Evolutionary conservation across 2,888 invertebrate species (phyloP).

Genomic region (Empis stercorea): DNA sequence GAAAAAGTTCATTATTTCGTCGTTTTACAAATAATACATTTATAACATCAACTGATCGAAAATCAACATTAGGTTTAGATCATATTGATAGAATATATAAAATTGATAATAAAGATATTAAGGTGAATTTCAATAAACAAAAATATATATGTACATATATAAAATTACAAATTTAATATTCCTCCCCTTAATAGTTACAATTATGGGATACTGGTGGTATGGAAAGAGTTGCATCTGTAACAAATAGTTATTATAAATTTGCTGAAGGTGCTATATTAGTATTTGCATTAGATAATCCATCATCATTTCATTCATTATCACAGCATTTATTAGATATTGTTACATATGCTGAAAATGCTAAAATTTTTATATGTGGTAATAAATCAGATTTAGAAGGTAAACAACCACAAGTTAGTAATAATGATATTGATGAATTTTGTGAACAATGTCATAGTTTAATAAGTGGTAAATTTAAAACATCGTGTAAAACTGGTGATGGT

Average conservation of each 20-base stretch:
- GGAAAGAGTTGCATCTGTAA: conserved; percentile 90
- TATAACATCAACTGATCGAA: conserved; percentile 66
- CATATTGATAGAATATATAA: conserved; percentile 73
- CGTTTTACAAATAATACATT: conserved; percentile 84
- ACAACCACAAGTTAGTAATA: conserved; percentile 64
- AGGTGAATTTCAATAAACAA: not conserved
- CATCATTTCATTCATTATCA: conserved; percentile 82
- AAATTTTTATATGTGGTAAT: conserved; percentile 89
- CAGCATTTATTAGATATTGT: conserved; percentile 89
- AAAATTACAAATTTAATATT: not conserved
- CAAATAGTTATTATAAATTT: conserved; percentile 91
- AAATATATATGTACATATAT: not conserved
- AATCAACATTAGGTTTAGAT: conserved; percentile 83
- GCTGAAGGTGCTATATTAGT: conserved; percentile 88
- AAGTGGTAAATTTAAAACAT: conserved; percentile 77
- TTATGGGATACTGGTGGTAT: conserved; percentile 96
- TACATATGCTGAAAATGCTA: conserved; percentile 87
- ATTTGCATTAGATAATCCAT: conserved; percentile 79
- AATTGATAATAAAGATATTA: conserved; percentile 47
- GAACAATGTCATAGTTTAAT: conserved; percentile 86
- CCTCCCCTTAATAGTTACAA: conserved; percentile 75
- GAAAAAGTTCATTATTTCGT: conserved; percentile 86
- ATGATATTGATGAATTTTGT: conserved; percentile 81
- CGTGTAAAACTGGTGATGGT: conserved; percentile 77
- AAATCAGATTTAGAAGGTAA: conserved; percentile 68